Base-by-base conservation (phyloP, 2,888 invertebrate species). In the Balanococcus diminutus region DNA sequence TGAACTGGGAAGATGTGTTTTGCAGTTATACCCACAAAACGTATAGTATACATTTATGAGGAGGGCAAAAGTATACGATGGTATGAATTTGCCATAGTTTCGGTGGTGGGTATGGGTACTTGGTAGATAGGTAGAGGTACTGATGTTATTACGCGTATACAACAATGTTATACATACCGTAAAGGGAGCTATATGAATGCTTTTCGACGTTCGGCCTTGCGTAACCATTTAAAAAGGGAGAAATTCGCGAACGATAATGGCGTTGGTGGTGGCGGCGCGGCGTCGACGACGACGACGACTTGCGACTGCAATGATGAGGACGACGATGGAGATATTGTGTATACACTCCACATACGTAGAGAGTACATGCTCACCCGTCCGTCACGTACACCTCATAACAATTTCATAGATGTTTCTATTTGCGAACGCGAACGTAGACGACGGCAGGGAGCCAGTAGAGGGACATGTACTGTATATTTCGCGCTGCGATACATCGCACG, bases 401-500 rank as follows among this genome's bases (percentile, higher is more conserved):
- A 84, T 84, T 84, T 84, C 84, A 84, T 84, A 84, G 72, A 84
- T 84, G 84, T 84, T 84, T 84, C 84, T 84, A 67, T 84, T 84
- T 84, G 42, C 82, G 81, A 61, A 61, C 61, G n/a, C n/a, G 4
- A 56, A 22, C 19, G 39, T 39, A 8, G n/a, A 56, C 22, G 61
- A 8, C 2, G 22, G 25, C 11, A 11, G 22, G 25, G 22, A 2
- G n/a, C n/a, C 8, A 25, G 25, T 8, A 6, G 61, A 22, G 25
- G 9, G 61, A 61, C 25, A 61, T 25, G 61, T 61, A 61, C 25
- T 25, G 61, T 61, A 22, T 61, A 61, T 25, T n/a, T n/a, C n/a
- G n/a, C n/a, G 16, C n/a, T 3, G 4, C 14, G 16, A 46, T 46
- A 46, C 46, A 46, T n/a, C n/a, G 6, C n/a, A 46, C n/a, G 46